Percentiles rank a stretch among this genome's conserved stretches.
Conservation (phyloP, 2,888 invertebrate species). For the Ophion slaviceki region DNA sequence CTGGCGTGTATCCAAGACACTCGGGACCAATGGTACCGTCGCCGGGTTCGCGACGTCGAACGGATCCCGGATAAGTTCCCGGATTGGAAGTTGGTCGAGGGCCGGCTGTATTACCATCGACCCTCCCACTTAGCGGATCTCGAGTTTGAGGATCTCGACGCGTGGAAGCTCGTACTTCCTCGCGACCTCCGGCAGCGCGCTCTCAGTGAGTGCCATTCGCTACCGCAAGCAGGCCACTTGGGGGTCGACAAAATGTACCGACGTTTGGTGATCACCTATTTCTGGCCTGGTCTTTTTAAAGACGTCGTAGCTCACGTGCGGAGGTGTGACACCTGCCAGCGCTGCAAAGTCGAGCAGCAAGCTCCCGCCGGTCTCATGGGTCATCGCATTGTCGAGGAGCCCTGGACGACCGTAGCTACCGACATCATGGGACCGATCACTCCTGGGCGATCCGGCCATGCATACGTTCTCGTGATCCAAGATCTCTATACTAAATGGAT, state of each 20-base stretch:
- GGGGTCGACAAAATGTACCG: conserved; percentile 42
- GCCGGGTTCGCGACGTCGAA: too few relatives aligned
- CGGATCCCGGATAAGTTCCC: too few relatives aligned
- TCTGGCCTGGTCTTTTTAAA: too few relatives aligned
- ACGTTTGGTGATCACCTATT: too few relatives aligned
- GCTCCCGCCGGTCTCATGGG: conserved; percentile 32
- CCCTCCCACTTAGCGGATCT: neutral
- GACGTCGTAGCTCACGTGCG: too few relatives aligned
- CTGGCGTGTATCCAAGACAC: too few relatives aligned
- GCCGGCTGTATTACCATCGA: conserved; percentile 39
- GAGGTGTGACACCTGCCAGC: too few relatives aligned
- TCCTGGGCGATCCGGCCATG: conserved; percentile 19
- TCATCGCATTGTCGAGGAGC: conserved; percentile 18
- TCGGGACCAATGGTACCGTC: too few relatives aligned
- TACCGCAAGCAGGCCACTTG: conserved; percentile 63
- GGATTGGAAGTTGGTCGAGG: too few relatives aligned
- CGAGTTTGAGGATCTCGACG: too few relatives aligned
- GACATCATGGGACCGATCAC: conserved; percentile 66
- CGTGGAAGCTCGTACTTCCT: conserved; percentile 64
- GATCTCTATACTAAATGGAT: conserved; percentile 63
- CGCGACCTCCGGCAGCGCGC: neutral
- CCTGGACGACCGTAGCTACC: conserved; percentile 60
- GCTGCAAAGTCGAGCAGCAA: neutral
- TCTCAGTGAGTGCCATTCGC: neutral
- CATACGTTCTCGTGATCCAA: conserved; percentile 57